Conservation (phyloP, 1,140 invertebrate species). For the Drosophila lowei region DNA sequence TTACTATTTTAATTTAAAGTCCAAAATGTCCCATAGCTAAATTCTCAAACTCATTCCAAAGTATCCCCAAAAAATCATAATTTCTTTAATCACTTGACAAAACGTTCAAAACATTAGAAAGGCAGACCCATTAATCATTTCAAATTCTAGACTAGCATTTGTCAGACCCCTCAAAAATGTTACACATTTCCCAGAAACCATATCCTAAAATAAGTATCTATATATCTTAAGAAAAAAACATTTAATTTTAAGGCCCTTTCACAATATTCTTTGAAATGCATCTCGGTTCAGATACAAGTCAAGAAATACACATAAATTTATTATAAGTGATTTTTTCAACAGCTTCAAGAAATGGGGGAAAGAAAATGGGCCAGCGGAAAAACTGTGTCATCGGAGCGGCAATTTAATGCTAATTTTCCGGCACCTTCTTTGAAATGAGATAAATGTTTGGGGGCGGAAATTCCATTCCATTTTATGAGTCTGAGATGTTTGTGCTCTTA, state of each 20-base stretch:
- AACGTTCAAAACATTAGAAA: constrained; percentile 4
- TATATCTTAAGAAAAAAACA: constrained; percentile 18
- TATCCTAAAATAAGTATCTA: constrained; percentile 17
- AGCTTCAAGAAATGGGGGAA: constrained; percentile 34
- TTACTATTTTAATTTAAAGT: too few species aligned
- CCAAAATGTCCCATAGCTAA: too few species aligned
- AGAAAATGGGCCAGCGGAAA: constrained; percentile 17
- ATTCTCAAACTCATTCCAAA: too few species aligned
- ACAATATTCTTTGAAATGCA: constrained; percentile 38
- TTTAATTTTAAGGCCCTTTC: constrained; percentile 22
- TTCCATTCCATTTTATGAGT: constrained; percentile 12
- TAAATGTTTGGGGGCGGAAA: constrained; percentile 44
- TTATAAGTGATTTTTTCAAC: constrained; percentile 35
- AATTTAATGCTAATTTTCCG: constrained; percentile 54
- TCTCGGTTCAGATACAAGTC: constrained; percentile 16
- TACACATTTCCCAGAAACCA: constrained; percentile 10
- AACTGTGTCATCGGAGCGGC: constrained; percentile 29
- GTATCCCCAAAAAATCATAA: neutral
- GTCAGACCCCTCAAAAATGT: constrained; percentile 10
- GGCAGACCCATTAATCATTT: constrained; percentile 32
- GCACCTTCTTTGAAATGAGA: constrained; percentile 26
- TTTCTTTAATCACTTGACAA: constrained; percentile 28
- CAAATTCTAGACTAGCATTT: constrained; percentile 25
- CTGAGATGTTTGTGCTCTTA: neutral
- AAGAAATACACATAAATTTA: constrained; percentile 69